phyloP scores from a whole-genome alignment of 1,140 invertebrate species.

The Macrobrachium nipponense region DNA sequence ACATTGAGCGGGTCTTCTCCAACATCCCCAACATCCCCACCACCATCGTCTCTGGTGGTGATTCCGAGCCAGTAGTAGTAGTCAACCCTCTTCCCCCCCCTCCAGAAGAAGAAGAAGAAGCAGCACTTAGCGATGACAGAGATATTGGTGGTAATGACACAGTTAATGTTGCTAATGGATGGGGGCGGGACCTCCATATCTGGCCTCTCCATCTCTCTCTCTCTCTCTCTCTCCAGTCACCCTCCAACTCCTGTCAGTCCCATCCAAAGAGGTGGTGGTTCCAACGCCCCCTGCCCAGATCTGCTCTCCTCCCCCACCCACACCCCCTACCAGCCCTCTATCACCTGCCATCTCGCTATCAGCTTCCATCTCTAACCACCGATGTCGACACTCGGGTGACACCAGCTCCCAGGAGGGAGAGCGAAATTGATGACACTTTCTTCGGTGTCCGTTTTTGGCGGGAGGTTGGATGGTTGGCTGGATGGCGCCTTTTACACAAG shows the following conservation, averaged over 20 bases:
- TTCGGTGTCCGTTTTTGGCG: too few species aligned
- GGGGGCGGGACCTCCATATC: background rate
- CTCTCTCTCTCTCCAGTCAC: slow-evolving; percentile 1
- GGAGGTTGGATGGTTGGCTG: too few species aligned
- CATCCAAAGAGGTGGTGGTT: background rate
- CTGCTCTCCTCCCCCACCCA: background rate
- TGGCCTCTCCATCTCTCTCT: slow-evolving; percentile 5
- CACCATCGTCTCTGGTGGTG: too few species aligned
- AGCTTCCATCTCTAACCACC: slow-evolving; percentile 4
- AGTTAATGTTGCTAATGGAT: slow-evolving; percentile 19
- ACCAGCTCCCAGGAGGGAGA: background rate
- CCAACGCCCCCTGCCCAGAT: too few species aligned
- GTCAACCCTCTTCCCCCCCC: too few species aligned
- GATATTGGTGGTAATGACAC: slow-evolving; percentile 11
- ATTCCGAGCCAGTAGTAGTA: too few species aligned
- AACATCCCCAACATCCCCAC: too few species aligned
- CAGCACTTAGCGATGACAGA: background rate
- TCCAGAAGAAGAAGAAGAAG: background rate
- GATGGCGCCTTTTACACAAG: too few species aligned
- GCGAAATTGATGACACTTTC: too few species aligned
- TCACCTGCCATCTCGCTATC: background rate
- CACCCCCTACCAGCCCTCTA: background rate
- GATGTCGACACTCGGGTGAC: background rate
- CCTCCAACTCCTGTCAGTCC: background rate
- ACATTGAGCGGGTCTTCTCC: too few species aligned